Conservation (phyloP, 2,888 invertebrate genomes). For the Muschampia plurimacula region DNA sequence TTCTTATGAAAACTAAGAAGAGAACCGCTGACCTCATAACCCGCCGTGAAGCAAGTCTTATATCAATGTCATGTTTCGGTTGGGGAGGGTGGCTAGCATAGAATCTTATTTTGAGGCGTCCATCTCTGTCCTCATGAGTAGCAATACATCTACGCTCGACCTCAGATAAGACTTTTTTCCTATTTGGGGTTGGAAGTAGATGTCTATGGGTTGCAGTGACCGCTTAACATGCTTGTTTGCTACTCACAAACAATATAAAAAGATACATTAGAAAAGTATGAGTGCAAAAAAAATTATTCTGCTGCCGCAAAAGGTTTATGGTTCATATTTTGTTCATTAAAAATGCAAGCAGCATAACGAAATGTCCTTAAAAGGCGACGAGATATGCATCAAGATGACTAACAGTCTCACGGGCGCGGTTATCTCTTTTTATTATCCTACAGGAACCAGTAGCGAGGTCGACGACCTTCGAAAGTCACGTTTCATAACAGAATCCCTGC, state of each 20-base stretch:
- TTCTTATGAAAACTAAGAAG: not conserved
- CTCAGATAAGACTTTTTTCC: too few relatives aligned
- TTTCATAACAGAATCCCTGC: conserved; percentile 64
- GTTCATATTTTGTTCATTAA: conserved; percentile 27
- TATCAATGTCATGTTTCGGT: too few relatives aligned
- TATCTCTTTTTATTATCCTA: conserved; percentile 63
- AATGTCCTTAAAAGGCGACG: conserved; percentile 59
- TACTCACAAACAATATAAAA: too few relatives aligned
- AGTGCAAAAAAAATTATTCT: not conserved
- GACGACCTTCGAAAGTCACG: conserved; percentile 70
- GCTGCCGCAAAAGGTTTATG: conserved; percentile 12
- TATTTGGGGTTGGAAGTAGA: too few relatives aligned
- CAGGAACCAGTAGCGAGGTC: conserved; percentile 73
- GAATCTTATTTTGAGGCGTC: too few relatives aligned
- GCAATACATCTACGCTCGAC: too few relatives aligned
- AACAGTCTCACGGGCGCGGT: conserved; percentile 62
- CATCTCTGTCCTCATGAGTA: too few relatives aligned
- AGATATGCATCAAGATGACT: conserved; percentile 64
- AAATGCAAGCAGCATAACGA: conserved; percentile 43
- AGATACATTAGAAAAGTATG: not conserved
- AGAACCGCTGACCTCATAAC: too few relatives aligned
- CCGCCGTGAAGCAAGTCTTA: too few relatives aligned
- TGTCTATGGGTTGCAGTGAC: too few relatives aligned
- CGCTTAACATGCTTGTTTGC: too few relatives aligned
- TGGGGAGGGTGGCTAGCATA: too few relatives aligned